Conservation (phyloP, 2,113 vertebrate species). For the Odontesthes bonariensis region DNA sequence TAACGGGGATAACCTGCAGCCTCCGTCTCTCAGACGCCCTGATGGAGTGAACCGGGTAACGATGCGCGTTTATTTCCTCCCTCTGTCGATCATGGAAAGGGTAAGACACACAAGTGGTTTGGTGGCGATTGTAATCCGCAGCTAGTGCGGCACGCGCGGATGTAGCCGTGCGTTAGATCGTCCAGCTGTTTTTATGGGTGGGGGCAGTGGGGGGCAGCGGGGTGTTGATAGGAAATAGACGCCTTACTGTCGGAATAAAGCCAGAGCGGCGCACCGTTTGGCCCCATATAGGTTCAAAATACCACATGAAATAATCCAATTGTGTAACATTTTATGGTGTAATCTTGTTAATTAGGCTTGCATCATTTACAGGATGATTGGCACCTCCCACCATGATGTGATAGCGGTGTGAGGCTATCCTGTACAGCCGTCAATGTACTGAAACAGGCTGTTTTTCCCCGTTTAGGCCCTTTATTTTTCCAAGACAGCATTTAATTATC, state of each 20-base stretch:
- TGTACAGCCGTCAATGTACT: slow-evolving; percentile 16
- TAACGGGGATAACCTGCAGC: slow-evolving; percentile 73
- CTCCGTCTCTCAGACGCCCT: slow-evolving; percentile 66
- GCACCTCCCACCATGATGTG: slow-evolving; percentile 74
- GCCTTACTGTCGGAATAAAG: slow-evolving; percentile 49
- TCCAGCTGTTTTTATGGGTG: slow-evolving; percentile 80
- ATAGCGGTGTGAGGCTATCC: slow-evolving; percentile 45
- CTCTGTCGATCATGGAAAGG: slow-evolving; percentile 72
- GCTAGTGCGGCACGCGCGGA: slow-evolving; percentile 18
- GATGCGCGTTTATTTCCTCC: slow-evolving; percentile 55
- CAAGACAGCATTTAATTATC: slow-evolving; percentile 1
- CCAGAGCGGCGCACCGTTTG: slow-evolving; percentile 23
- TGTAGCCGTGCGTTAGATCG: slow-evolving; percentile 51
- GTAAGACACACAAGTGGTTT: slow-evolving; percentile 66
- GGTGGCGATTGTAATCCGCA: slow-evolving; percentile 11
- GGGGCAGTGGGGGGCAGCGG: slow-evolving; percentile 17
- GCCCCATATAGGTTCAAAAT: background rate
- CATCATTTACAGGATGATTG: slow-evolving; percentile 66
- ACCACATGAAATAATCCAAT: slow-evolving; percentile 1
- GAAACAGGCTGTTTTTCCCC: slow-evolving; percentile 8
- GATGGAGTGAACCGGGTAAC: slow-evolving; percentile 72
- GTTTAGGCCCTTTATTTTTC: slow-evolving; percentile 19
- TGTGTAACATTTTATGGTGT: slow-evolving; percentile 8
- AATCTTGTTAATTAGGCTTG: slow-evolving; percentile 65
- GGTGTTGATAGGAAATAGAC: slow-evolving; percentile 67